These are phyloP conservation scores for Sphenopsis melanotis DNA, from an alignment of 2,797 vertebrate species.

Conservation along the genomic window DNA sequence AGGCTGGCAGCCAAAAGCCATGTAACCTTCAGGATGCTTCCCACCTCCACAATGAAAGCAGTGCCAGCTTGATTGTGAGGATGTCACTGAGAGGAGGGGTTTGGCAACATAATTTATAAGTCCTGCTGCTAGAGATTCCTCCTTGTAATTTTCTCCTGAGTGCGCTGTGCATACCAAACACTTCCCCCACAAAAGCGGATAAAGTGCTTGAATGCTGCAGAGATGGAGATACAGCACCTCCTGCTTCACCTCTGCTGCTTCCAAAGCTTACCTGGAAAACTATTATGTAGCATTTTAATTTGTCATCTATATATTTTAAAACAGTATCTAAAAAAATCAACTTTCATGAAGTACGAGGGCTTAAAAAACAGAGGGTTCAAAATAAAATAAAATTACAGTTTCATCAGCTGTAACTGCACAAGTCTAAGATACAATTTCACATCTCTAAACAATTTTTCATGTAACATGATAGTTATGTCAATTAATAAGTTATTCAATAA, in stretches of 20 bases:
- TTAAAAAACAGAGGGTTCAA: neutral
- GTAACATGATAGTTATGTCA: slow-evolving; percentile 30
- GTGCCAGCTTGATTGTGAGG: neutral
- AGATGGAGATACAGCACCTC: neutral
- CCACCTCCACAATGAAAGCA: neutral
- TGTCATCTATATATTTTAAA: neutral
- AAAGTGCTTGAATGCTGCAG: neutral
- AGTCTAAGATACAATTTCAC: slow-evolving; percentile 18
- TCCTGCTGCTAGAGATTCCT: neutral
- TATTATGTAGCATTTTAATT: neutral
- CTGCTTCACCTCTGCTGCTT: neutral
- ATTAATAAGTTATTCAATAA: slow-evolving; percentile 63
- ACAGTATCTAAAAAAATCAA: neutral
- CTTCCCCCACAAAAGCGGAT: neutral
- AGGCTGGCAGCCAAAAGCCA: neutral
- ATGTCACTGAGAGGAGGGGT: neutral
- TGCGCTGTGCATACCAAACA: neutral
- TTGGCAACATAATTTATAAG: neutral
- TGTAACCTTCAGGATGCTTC: neutral
- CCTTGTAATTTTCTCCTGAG: neutral
- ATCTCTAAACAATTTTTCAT: neutral
- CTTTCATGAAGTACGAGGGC: neutral
- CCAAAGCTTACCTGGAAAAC: neutral
- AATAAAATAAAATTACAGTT: neutral
- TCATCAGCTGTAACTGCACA: neutral